Evolutionary conservation across 2,888 invertebrate genomes (phyloP).

Genomic region (Ophraella communa): DNA sequence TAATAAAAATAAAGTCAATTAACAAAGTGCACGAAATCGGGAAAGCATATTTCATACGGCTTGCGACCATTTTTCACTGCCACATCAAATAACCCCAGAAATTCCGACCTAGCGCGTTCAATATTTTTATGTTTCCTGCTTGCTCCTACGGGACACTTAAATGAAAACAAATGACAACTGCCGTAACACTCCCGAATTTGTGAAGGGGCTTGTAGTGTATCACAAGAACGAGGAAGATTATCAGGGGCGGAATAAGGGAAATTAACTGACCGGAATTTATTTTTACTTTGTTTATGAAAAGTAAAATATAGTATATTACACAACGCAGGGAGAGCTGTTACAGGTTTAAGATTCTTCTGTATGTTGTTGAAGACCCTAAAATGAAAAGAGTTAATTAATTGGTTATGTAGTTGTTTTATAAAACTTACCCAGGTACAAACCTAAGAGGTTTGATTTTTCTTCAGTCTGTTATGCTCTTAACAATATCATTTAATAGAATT

Average conservation of each 20-base stretch:
- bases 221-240: neutral
- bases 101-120: constrained; percentile 36
- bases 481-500: too few relatives aligned
- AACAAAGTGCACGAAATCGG: constrained; percentile 35
- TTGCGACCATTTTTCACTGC: constrained; percentile 36
- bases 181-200: constrained; percentile 18
- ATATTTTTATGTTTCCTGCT: constrained; percentile 46
- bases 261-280: neutral
- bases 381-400: too few relatives aligned
- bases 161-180: constrained; percentile 53
- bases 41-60: constrained; percentile 34
- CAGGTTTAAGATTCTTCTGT: too few relatives aligned
- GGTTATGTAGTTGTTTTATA: too few relatives aligned
- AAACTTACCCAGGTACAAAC: too few relatives aligned
- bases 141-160: constrained; percentile 49
- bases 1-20: constrained; percentile 23
- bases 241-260: neutral
- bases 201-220: neutral
- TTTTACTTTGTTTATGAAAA: neutral
- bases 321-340: too few relatives aligned
- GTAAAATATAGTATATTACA: too few relatives aligned
- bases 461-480: too few relatives aligned
- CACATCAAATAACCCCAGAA: constrained; percentile 41
- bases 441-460: too few relatives aligned
- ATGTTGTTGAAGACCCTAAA: too few relatives aligned